Conservation (phyloP, 2,797 vertebrate genomes). For the Eurystomus glaucurus region DNA sequence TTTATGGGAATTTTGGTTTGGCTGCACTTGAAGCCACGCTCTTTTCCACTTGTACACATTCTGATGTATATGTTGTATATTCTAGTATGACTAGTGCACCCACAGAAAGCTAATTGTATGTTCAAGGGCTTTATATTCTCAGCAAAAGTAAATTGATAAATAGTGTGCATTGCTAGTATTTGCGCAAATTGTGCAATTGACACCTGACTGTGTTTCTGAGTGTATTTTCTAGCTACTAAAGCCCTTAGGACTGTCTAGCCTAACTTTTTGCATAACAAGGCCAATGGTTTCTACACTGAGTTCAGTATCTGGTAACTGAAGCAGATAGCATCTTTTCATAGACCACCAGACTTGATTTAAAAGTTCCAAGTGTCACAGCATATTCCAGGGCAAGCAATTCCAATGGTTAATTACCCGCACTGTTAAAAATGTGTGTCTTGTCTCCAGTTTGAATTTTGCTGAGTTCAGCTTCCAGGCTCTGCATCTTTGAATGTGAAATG, state of each 20-base stretch:
- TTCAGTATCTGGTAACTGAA: not conserved
- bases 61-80: fast-evolving
- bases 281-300: not conserved
- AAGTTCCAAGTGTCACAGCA: not conserved
- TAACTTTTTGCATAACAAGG: not conserved
- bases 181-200: not conserved
- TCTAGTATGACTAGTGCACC: not conserved
- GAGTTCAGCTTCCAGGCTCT: conserved; percentile 35
- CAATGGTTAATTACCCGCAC: not conserved
- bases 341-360: not conserved
- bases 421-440: conserved; percentile 32
- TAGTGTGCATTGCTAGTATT: not conserved
- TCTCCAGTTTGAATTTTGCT: conserved; percentile 47
- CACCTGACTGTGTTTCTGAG: not conserved
- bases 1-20: not conserved
- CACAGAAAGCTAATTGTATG: not conserved
- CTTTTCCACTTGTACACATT: not conserved
- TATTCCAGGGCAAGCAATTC: conserved; percentile 14
- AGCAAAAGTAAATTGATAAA: not conserved
- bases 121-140: not conserved
- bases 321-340: not conserved
- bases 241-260: not conserved
- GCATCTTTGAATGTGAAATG: conserved; percentile 14
- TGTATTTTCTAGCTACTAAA: not conserved
- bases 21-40: not conserved